phyloP scores from a whole-genome alignment of 37 sponge, comb jelly and placozoan genomes.

The Halichondria panicea region DNA sequence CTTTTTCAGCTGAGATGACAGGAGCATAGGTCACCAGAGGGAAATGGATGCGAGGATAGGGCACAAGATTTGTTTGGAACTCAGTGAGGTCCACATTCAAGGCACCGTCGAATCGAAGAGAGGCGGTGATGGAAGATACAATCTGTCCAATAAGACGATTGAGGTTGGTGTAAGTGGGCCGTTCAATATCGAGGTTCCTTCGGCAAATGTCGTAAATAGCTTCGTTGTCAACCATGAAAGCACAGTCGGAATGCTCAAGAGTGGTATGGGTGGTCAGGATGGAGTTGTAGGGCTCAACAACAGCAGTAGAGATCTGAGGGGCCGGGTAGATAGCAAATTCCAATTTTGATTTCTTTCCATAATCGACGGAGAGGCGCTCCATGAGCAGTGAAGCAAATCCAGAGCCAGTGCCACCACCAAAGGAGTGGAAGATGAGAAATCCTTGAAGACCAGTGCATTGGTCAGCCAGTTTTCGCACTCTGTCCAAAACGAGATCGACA shows the following conservation, averaged over 20 bases:
- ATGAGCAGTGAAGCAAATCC: constrained; percentile 95
- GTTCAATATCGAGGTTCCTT: constrained; percentile 90
- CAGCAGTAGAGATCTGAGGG: constrained; percentile 93
- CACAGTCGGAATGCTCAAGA: constrained; percentile 96
- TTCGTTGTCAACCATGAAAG: constrained; percentile 99
- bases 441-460: constrained; percentile 97
- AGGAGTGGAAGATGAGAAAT: constrained; percentile 95
- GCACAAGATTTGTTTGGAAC: constrained; percentile 97
- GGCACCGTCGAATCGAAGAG: constrained; percentile 94
- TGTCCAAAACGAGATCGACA: constrained; percentile 82
- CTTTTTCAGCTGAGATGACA: constrained; percentile 82
- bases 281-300: constrained; percentile 99
- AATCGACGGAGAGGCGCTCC: constrained; percentile 96
- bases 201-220: constrained; percentile 98
- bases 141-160: constrained; percentile 91
- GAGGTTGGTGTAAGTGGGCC: constrained; percentile 85
- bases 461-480: constrained; percentile 93
- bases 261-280: constrained; percentile 93
- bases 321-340: constrained; percentile 97
- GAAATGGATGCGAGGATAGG: constrained; percentile 97
- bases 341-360: constrained; percentile 95
- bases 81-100: constrained; percentile 94
- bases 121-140: constrained; percentile 99
- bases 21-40: constrained; percentile 94
- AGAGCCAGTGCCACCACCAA: constrained; percentile 97